phyloP scores from a whole-genome alignment of 2,113 vertebrate genomes.

The Glaucidium brasilianum region DNA sequence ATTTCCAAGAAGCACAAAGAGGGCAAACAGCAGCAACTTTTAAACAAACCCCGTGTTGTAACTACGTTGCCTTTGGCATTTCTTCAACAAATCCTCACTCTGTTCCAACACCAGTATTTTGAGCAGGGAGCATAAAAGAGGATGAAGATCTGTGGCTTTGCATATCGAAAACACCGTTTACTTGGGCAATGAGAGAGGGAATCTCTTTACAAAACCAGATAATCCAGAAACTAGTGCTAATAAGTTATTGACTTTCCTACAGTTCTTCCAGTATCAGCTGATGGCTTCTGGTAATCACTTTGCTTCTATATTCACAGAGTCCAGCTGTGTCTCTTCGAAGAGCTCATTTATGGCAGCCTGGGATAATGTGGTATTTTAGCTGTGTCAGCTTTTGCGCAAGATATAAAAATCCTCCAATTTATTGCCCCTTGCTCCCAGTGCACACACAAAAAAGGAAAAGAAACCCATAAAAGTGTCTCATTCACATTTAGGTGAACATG shows the following conservation, averaged over 20 bases:
- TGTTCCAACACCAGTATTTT: not conserved
- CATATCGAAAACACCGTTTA: not conserved
- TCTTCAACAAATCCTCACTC: not conserved
- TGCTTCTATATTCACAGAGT: not conserved
- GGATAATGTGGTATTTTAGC: constrained; percentile 21
- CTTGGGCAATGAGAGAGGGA: not conserved
- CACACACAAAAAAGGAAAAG: not conserved
- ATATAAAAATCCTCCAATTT: constrained; percentile 10
- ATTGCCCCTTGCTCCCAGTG: not conserved
- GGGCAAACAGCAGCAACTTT: not conserved
- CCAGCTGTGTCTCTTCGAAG: constrained; percentile 28
- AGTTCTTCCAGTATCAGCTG: not conserved
- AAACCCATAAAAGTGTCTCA: not conserved
- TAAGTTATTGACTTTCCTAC: constrained; percentile 43
- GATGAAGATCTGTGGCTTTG: not conserved
- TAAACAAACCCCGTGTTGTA: not conserved
- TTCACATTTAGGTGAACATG: not conserved
- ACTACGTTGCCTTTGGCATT: not conserved
- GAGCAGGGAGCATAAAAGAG: not conserved
- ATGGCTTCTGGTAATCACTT: constrained; percentile 17
- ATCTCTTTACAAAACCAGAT: constrained; percentile 15
- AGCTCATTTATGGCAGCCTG: constrained; percentile 39
- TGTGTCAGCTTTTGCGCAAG: constrained; percentile 3
- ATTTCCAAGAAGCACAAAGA: not conserved
- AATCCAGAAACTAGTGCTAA: constrained; percentile 35